Conservation (phyloP, 1,140 invertebrate genomes). For the Brachionus angularis region DNA sequence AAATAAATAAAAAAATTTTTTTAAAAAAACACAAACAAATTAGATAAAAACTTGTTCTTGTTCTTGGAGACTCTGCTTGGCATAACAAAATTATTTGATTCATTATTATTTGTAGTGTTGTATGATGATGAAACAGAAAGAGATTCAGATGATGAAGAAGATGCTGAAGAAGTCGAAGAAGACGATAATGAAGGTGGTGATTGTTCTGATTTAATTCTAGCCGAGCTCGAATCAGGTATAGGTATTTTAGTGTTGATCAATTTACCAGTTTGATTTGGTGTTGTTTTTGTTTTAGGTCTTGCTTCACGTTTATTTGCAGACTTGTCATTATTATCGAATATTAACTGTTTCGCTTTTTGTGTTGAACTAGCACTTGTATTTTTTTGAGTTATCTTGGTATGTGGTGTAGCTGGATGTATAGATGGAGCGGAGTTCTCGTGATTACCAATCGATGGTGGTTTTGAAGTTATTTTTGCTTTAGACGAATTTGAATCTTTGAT, state of each 20-base stretch:
- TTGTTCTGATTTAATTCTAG: not conserved
- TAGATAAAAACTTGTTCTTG: constrained; percentile 41
- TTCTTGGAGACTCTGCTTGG: constrained; percentile 3
- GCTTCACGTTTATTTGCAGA: not conserved
- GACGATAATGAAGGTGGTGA: not conserved
- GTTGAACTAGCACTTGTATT: not conserved
- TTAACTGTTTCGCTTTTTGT: constrained; percentile 39
- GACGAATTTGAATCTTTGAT: constrained; percentile 3
- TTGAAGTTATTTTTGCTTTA: not conserved
- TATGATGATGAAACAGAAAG: constrained; percentile 1
- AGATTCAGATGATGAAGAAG: constrained; percentile 10
- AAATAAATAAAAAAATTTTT: constrained; percentile 4
- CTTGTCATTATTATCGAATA: constrained; percentile 19
- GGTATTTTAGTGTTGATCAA: constrained; percentile 16
- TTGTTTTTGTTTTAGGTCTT: not conserved
- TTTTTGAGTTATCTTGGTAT: constrained; percentile 1
- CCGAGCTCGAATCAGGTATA: not conserved
- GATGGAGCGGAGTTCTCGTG: constrained; percentile 7
- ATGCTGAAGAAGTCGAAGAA: constrained; percentile 13
- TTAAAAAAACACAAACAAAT: constrained; percentile 17
- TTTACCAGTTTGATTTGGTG: not conserved
- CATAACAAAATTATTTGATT: constrained; percentile 17
- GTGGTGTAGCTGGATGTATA: constrained; percentile 3
- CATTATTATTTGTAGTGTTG: not conserved
- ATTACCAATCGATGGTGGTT: not conserved